A percentile compares a stretch with the other conserved stretches of the same genome.
phyloP scores from a whole-genome alignment of 2,888 invertebrate genomes.

The Habroteleia sp. region DNA sequence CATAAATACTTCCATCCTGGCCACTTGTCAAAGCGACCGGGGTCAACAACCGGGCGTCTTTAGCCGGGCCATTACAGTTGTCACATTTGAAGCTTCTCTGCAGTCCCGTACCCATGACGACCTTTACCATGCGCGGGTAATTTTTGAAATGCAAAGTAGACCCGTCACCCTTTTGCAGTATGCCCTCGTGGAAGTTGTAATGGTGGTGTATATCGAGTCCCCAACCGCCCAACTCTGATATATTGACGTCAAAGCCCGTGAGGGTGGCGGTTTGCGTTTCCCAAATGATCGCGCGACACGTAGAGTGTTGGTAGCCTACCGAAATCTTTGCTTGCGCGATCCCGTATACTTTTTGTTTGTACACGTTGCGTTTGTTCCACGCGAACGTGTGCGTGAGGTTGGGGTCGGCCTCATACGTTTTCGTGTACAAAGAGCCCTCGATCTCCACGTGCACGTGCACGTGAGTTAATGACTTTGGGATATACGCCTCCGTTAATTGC shows the following conservation, averaged over 20 bases:
- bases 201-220: constrained; percentile 98
- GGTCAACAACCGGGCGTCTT: constrained; percentile 92
- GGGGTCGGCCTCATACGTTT: constrained; percentile 97
- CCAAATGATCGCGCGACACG: constrained; percentile 94
- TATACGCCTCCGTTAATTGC: constrained; percentile 89
- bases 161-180: constrained; percentile 98
- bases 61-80: constrained; percentile 92
- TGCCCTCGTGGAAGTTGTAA: constrained; percentile 98
- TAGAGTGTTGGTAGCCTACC: constrained; percentile 91
- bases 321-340: constrained; percentile 93
- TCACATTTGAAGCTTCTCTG: constrained; percentile 93
- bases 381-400: constrained; percentile 97
- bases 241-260: constrained; percentile 97
- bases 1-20: no score
- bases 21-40: constrained; percentile 97
- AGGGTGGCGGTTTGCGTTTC: constrained; percentile 96
- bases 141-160: constrained; percentile 96
- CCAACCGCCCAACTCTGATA: constrained; percentile 98
- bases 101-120: constrained; percentile 95
- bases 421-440: constrained; percentile 95
- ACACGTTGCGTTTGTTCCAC: constrained; percentile 99
- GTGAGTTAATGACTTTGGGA: constrained; percentile 90
- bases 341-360: constrained; percentile 96
- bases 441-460: constrained; percentile 96
- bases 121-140: constrained; percentile 93